Conservation (phyloP, 1,140 invertebrate genomes). For the Venustaconcha ellipsiformis region DNA sequence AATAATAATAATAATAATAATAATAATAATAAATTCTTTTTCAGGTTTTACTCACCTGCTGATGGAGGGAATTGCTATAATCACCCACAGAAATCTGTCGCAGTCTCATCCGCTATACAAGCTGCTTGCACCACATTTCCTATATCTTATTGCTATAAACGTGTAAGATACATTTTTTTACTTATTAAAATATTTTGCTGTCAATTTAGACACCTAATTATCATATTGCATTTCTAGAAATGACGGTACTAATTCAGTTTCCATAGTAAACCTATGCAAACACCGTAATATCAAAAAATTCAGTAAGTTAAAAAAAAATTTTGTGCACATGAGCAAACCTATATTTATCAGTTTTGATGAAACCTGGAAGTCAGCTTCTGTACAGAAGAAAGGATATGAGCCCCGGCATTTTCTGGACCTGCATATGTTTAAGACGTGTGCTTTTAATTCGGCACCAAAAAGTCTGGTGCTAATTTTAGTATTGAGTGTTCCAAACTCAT, state of each 20-base stretch:
- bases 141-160: conserved; percentile 70
- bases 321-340: too few species aligned
- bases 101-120: conserved; percentile 71
- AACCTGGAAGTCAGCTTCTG: too few species aligned
- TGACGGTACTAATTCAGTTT: not conserved
- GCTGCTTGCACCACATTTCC: conserved; percentile 71
- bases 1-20: too few species aligned
- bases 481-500: too few species aligned
- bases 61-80: conserved; percentile 68
- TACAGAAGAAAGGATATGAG: too few species aligned
- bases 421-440: too few species aligned
- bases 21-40: conserved; percentile 7
- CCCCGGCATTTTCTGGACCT: too few species aligned
- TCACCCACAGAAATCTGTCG: conserved; percentile 68
- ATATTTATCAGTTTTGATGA: too few species aligned
- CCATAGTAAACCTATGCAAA: too few species aligned
- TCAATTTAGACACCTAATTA: not conserved
- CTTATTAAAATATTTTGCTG: not conserved
- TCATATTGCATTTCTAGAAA: not conserved
- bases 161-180: conserved; percentile 23
- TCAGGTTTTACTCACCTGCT: conserved; percentile 67
- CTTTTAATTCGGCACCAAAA: too few species aligned
- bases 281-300: not conserved
- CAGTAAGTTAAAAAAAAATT: too few species aligned
- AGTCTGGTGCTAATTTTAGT: too few species aligned